Base-by-base conservation (phyloP, 1,140 invertebrate genomes). In the Polyergus mexicanus region DNA sequence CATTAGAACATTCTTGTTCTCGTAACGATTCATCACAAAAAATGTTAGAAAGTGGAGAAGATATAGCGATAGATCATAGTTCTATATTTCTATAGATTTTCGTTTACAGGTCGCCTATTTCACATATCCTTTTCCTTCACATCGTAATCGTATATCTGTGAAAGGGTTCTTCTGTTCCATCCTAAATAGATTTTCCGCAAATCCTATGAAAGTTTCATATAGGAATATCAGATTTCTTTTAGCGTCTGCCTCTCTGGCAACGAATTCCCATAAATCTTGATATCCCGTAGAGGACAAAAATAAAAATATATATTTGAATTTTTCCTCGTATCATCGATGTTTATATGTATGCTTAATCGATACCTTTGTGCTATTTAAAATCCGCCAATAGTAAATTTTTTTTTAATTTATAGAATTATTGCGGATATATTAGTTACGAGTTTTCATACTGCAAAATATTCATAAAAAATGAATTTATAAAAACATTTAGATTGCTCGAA, bases 51-150 rank as follows among this genome's bases (percentile, higher is more conserved):
- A 69, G 47, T 68, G 16, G 77, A 32, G 25, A 81, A 81, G n/a
- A n/a, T n/a, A n/a, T 22, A 41, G 35, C 47, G 65, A 74, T 83
- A 51, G n/a, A n/a, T 60, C 54, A 72, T 28, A 44, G 25, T 83
- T 74, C 38, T 13, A 60, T 74, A 74, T 74, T 74, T 74, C 78
- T 83, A 83, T 74, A 83, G 68, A 83, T 83, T 83, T 83, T 74
- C 68, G 68, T 83, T 83, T 83, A 80, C 77, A 41, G 35, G 6
- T 13, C 32, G 16, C 63, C 13, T 60, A 47, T 35, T 83, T 83
- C 47, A 38, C 78, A 72, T 60, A 74, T 83, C n/a, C 54, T 28
- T 60, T 83, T 74, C 25, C 25, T 19, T 44, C 54, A n/a, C 25
- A 38, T 83, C 54, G 68, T 60, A 74, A 83, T 44, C 68, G 68